phyloP scores from a whole-genome alignment of 2,797 vertebrate species.

The Periophthalmus magnuspinnatus region DNA sequence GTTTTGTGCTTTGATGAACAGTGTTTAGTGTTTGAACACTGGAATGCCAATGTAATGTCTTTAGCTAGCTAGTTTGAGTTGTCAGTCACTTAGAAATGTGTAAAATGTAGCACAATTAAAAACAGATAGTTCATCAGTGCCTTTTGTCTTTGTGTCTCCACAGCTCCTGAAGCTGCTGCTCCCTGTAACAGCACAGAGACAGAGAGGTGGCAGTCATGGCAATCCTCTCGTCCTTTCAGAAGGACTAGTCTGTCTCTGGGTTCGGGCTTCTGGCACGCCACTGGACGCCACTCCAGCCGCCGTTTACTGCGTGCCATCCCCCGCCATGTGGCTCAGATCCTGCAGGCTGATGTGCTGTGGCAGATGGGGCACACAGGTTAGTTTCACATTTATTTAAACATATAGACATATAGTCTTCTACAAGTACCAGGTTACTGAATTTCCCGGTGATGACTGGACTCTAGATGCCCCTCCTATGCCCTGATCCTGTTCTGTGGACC shows the following conservation, averaged over 20 bases:
- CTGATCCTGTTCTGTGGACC: too few species aligned
- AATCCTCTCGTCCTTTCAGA: constrained; percentile 89
- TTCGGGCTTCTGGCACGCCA: constrained; percentile 97
- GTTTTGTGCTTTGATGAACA: too few species aligned
- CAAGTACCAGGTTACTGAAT: neutral
- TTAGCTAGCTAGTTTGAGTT: too few species aligned
- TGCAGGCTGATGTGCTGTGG: constrained; percentile 98
- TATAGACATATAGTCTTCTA: neutral
- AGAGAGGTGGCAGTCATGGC: constrained; percentile 94
- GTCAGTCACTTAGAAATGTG: too few species aligned
- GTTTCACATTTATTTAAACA: neutral
- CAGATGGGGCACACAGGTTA: constrained; percentile 97
- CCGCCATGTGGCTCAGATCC: constrained; percentile 94
- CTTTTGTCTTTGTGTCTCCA: neutral
- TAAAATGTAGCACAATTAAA: neutral
- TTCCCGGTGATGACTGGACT: too few species aligned
- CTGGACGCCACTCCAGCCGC: constrained; percentile 93
- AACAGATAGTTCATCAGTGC: neutral
- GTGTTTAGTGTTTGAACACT: neutral
- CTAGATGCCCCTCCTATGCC: too few species aligned
- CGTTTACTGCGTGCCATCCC: constrained; percentile 93
- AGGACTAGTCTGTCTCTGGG: constrained; percentile 91
- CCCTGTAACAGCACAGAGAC: constrained; percentile 90
- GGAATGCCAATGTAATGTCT: neutral
- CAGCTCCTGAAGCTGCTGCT: constrained; percentile 71